Evolutionary conservation across 2,797 vertebrate species (phyloP).

Genomic region (Argya squamiceps): DNA sequence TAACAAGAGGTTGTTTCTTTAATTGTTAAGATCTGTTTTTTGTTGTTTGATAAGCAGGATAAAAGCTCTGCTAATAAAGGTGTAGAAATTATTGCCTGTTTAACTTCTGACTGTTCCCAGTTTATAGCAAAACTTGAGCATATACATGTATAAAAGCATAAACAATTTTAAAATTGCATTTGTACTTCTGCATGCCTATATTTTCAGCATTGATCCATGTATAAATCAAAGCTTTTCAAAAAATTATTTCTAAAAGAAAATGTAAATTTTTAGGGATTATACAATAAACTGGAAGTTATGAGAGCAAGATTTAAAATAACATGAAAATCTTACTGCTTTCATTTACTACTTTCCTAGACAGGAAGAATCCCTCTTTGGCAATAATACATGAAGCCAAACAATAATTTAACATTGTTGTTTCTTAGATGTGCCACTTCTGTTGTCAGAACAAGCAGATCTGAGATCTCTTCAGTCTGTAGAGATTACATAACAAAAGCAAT

Average conservation of each 20-base stretch:
- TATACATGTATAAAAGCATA: not conserved
- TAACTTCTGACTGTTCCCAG: not conserved
- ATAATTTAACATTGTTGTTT: not conserved
- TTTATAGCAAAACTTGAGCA: not conserved
- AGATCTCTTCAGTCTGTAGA: not conserved
- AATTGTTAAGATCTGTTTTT: not conserved
- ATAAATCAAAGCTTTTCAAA: not conserved
- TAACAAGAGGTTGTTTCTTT: not conserved
- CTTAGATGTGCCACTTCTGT: not conserved
- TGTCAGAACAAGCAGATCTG: not conserved
- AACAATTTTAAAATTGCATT: not conserved
- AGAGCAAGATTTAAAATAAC: not conserved
- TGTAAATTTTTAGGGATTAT: not conserved
- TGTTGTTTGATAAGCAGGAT: not conserved
- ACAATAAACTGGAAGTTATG: not conserved
- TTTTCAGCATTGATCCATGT: not conserved
- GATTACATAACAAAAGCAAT: not conserved
- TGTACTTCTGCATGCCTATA: not conserved
- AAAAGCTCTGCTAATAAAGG: not conserved
- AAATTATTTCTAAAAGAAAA: not conserved
- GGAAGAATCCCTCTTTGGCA: not conserved
- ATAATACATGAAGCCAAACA: not conserved
- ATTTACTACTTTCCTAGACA: not conserved
- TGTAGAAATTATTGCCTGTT: not conserved
- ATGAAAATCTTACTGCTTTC: not conserved